Evolutionary conservation across 2,888 invertebrate genomes (phyloP).

Genomic region (Cepaea hortensis): DNA sequence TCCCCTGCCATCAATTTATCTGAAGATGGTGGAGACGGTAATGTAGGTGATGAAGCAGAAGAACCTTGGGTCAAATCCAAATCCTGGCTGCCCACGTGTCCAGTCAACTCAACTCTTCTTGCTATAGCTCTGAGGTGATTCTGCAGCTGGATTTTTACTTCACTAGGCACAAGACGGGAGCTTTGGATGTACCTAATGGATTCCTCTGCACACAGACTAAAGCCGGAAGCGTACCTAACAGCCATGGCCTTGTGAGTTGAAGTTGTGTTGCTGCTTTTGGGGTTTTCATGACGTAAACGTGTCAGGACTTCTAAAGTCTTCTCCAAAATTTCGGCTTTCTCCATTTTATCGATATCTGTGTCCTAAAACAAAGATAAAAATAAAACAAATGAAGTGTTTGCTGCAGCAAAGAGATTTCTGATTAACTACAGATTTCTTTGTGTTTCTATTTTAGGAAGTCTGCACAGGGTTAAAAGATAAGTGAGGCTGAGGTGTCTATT

Average conservation of each 20-base stretch:
- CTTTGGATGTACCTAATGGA: slow-evolving; percentile 47
- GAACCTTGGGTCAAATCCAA: not conserved
- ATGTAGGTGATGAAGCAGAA: not conserved
- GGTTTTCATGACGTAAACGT: slow-evolving; percentile 16
- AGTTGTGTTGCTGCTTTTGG: not conserved
- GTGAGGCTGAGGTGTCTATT: too few relatives aligned
- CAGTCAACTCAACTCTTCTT: slow-evolving; percentile 37
- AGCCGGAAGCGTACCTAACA: slow-evolving; percentile 47
- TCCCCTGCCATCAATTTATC: not conserved
- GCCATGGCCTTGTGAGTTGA: slow-evolving; percentile 47
- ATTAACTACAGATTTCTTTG: not conserved
- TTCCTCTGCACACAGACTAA: slow-evolving; percentile 47
- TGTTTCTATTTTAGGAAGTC: not conserved
- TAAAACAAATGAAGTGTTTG: not conserved
- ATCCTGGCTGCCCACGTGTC: slow-evolving; percentile 12
- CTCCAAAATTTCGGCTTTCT: slow-evolving; percentile 52
- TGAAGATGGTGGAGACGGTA: slow-evolving; percentile 1
- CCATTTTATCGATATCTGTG: slow-evolving; percentile 50
- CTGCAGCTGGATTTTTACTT: slow-evolving; percentile 47
- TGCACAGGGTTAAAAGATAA: too few relatives aligned
- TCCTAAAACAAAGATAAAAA: slow-evolving; percentile 35
- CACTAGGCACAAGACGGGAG: slow-evolving; percentile 44
- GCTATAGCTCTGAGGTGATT: slow-evolving; percentile 44
- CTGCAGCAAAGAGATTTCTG: not conserved
- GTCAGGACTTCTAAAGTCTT: slow-evolving; percentile 49